Conservation (phyloP, 2,888 invertebrate genomes). For the Isoperla grammatica region DNA sequence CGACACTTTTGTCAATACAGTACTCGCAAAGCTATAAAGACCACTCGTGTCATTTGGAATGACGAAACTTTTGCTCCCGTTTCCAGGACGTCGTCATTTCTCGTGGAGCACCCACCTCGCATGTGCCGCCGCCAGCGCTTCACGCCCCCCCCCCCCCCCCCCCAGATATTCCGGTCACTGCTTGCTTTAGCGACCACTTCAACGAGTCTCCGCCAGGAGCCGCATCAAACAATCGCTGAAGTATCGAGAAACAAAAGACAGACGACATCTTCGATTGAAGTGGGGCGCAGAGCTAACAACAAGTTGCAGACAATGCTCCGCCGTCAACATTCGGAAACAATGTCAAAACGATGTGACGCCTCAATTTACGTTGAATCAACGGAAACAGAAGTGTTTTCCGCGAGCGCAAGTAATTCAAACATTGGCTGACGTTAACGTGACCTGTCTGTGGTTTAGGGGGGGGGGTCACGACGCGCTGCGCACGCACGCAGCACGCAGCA, state of each 20-base stretch:
- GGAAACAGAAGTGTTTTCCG: too few relatives aligned
- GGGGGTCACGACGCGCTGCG: too few relatives aligned
- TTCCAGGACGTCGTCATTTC: constrained; percentile 31
- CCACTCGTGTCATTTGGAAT: constrained; percentile 55
- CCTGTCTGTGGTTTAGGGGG: too few relatives aligned
- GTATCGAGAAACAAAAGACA: constrained; percentile 31
- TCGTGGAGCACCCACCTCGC: constrained; percentile 16
- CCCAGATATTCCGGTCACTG: constrained; percentile 26
- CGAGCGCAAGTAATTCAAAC: too few relatives aligned
- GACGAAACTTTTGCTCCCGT: constrained; percentile 51
- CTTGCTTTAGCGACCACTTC: constrained; percentile 21
- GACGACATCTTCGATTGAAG: constrained; percentile 20
- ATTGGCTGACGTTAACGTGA: too few relatives aligned
- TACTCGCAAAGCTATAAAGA: constrained; percentile 47
- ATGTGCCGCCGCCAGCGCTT: constrained; percentile 31
- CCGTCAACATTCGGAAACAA: too few relatives aligned
- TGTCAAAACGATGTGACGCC: too few relatives aligned
- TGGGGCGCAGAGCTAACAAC: not conserved
- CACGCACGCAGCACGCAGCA: too few relatives aligned
- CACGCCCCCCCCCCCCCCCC: constrained; percentile 25
- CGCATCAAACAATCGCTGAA: constrained; percentile 28
- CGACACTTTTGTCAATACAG: constrained; percentile 53
- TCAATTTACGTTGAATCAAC: too few relatives aligned
- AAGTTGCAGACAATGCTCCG: constrained; percentile 2
- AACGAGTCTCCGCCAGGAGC: constrained; percentile 23